Conservation (phyloP, 2,888 invertebrate genomes). For the Palloptera scutellata region DNA sequence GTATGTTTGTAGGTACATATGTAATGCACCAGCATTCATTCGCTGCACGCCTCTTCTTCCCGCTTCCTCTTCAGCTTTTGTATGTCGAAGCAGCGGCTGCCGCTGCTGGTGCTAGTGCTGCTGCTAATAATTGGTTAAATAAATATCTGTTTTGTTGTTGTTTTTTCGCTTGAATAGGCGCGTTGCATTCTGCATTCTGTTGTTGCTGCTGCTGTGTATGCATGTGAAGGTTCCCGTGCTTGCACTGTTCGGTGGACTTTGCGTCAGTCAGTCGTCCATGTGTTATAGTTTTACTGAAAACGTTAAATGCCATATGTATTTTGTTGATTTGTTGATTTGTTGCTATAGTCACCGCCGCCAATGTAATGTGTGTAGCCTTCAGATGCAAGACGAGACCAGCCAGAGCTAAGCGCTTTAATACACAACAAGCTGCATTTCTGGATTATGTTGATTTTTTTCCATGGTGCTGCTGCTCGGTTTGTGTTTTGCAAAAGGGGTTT, state of each 20-base stretch:
- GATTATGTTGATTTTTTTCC: constrained; percentile 12
- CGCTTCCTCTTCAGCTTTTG: too few relatives aligned
- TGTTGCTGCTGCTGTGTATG: background rate
- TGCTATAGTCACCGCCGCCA: too few relatives aligned
- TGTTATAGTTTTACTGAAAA: too few relatives aligned
- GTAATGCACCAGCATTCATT: constrained; percentile 13
- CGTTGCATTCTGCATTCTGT: background rate
- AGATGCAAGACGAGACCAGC: constrained; percentile 32
- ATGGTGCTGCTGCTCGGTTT: background rate
- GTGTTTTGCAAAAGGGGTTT: background rate
- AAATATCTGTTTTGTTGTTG: constrained; percentile 24
- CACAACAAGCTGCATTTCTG: constrained; percentile 19
- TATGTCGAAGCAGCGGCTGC: background rate
- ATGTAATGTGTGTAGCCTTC: constrained; percentile 29
- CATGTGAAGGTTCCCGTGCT: too few relatives aligned
- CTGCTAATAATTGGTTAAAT: constrained; percentile 28
- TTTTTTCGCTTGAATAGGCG: constrained; percentile 14
- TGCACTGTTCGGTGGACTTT: too few relatives aligned
- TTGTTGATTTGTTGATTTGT: too few relatives aligned
- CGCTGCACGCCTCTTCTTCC: background rate
- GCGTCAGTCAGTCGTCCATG: too few relatives aligned
- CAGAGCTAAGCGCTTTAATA: constrained; percentile 10
- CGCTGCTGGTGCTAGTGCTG: background rate
- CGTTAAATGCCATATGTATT: too few relatives aligned
- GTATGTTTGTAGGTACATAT: too few relatives aligned